phyloP scores from a whole-genome alignment of 2,113 vertebrate genomes.

The Craseonycteris thonglongyai region DNA sequence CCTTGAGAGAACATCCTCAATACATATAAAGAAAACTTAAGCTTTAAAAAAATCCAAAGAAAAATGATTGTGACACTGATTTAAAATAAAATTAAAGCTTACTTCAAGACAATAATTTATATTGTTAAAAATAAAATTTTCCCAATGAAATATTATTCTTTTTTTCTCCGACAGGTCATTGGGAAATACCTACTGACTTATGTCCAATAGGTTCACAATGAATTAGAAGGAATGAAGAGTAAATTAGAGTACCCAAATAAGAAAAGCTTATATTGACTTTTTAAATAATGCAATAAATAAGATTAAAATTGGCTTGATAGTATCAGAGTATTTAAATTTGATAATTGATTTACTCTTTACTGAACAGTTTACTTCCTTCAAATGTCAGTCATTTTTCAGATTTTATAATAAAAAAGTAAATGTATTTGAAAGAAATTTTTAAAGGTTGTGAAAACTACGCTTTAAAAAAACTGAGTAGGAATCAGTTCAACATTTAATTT shows the following conservation, averaged over 20 bases:
- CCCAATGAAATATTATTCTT: background rate
- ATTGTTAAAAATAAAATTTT: background rate
- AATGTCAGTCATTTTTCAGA: slow-evolving; percentile 15
- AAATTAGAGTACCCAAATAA: background rate
- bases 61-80: background rate
- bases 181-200: background rate
- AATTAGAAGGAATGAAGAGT: background rate
- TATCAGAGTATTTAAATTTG: slow-evolving; percentile 31
- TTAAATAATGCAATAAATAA: slow-evolving; percentile 17
- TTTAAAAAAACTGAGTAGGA: slow-evolving; percentile 37
- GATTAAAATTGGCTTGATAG: slow-evolving; percentile 29
- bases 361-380: slow-evolving; percentile 27
- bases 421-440: background rate
- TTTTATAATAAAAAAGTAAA: slow-evolving; percentile 42
- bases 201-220: background rate
- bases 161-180: background rate
- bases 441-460: background rate
- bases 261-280: slow-evolving; percentile 7
- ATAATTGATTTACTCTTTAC: slow-evolving; percentile 38
- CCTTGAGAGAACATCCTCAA: background rate
- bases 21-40: background rate
- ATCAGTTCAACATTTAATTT: slow-evolving; percentile 27
- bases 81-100: background rate
- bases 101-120: background rate
- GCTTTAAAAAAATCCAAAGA: background rate